phyloP scores from a whole-genome alignment of 2,113 vertebrate species.

The Copsychus sechellarum region DNA sequence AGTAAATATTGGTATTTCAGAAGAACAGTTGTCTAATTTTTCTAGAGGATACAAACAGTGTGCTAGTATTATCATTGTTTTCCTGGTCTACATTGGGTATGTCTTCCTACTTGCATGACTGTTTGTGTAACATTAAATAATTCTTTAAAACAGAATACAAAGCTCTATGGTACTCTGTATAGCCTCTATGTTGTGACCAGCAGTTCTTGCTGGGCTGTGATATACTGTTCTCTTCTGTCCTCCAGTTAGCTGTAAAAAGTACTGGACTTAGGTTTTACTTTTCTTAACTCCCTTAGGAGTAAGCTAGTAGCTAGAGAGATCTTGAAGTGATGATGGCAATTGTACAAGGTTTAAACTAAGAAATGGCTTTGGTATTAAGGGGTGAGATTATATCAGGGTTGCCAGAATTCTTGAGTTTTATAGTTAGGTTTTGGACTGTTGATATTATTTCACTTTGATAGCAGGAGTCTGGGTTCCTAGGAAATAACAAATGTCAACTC shows the following conservation, averaged over 20 bases:
- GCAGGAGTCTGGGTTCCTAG: not conserved
- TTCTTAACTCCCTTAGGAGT: not conserved
- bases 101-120: not conserved
- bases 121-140: not conserved
- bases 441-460: slow-evolving; percentile 17
- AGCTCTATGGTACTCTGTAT: not conserved
- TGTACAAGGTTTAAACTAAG: not conserved
- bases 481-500: not conserved
- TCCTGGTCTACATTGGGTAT: not conserved
- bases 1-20: not conserved
- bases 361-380: not conserved
- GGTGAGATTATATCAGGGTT: not conserved
- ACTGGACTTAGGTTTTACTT: not conserved
- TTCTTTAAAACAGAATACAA: not conserved
- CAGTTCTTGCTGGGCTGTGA: not conserved
- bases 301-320: not conserved
- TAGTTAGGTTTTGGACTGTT: not conserved
- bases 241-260: not conserved
- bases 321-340: not conserved
- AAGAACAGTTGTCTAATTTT: not conserved
- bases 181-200: not conserved
- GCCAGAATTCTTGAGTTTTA: not conserved
- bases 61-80: not conserved
- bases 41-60: not conserved
- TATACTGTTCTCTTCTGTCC: not conserved